Base-by-base conservation (phyloP, 2,113 vertebrate species). In the Columbina picui region DNA sequence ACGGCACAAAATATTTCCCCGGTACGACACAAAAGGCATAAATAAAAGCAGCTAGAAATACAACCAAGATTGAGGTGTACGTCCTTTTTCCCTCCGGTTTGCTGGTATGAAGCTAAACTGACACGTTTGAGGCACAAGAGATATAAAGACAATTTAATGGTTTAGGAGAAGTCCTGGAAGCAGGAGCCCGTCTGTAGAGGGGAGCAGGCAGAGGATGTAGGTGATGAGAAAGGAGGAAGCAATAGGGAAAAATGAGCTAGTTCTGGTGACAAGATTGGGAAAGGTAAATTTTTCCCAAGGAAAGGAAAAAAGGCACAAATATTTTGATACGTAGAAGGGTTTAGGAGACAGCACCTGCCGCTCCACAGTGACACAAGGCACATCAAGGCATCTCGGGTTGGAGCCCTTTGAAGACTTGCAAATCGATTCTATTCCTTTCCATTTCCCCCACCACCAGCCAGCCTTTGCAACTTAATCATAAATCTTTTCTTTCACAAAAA, bases 391-490 rank as follows among this genome's bases (percentile, higher is more conserved):
- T 32, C 36, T 5, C 47, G 2, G 29, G 27, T 64, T 76, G 3
- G 0, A 49, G n/a, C 27, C 50, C 57, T 32, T 3, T 1, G 0
- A 49, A 50, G 43, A 29, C 10, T 9, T 41, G 5, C 9, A 64
- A 52, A 52, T 41, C 55, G 76, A 5, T 75, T 82, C 60, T 36
- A 7, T 14, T 50, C 79, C 60, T 22, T 60, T 32, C 70, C 73
- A 34, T 49, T 30, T 39, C 67, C 84, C 79, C 50, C 34, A 41
- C 73, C 69, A 70, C 56, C 90, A 84, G 57, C 77, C 75, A 89
- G 68, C 82, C 65, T 71, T 76, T 78, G n/a, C 57, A 70, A 69
- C 65, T 90, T 95, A 86, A 97, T 97, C 95, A 97, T 36, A 55
- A 94, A 69, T 84, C 79, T 30, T 68, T 60, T 80, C 63, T 81